A percentile compares a stretch with the other conserved stretches of the same genome.
phyloP scores from a whole-genome alignment of 2,888 invertebrate genomes.

The Drosophila gaucha region DNA sequence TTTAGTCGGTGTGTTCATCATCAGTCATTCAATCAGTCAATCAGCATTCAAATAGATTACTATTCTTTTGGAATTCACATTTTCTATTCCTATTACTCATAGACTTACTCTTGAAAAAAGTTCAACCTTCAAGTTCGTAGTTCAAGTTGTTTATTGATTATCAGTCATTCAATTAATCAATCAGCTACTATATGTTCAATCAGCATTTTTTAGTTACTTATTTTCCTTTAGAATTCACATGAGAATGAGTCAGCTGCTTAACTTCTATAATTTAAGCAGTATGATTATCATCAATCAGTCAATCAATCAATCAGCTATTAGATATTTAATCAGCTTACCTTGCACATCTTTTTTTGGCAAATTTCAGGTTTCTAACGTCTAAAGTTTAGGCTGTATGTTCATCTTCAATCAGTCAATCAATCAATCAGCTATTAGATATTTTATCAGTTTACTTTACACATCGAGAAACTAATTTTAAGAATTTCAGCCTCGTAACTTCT shows the following conservation, averaged over 20 bases:
- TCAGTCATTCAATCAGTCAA: neutral
- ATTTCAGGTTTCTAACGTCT: no score
- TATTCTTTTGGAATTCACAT: neutral
- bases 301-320: neutral
- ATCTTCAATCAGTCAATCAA: neutral
- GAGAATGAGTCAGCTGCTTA: no score
- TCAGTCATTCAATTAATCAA: no score
- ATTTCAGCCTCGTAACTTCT: no score
- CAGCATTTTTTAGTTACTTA: no score
- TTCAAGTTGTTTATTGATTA: no score
- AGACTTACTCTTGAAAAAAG: no score
- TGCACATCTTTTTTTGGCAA: no score
- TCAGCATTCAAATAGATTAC: neutral
- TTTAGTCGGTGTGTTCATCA: neutral
- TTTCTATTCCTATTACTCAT: neutral
- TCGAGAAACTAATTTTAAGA: no score
- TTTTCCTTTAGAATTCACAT: no score
- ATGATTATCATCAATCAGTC: neutral
- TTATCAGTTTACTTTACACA: neutral
- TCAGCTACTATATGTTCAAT: neutral
- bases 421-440: neutral
- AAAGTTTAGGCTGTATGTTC: neutral
- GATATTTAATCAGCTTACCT: neutral
- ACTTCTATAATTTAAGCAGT: neutral
- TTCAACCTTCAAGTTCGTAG: no score